Evolutionary conservation across 2,797 vertebrate genomes (phyloP).

Genomic region (Echiichthys vipera): DNA sequence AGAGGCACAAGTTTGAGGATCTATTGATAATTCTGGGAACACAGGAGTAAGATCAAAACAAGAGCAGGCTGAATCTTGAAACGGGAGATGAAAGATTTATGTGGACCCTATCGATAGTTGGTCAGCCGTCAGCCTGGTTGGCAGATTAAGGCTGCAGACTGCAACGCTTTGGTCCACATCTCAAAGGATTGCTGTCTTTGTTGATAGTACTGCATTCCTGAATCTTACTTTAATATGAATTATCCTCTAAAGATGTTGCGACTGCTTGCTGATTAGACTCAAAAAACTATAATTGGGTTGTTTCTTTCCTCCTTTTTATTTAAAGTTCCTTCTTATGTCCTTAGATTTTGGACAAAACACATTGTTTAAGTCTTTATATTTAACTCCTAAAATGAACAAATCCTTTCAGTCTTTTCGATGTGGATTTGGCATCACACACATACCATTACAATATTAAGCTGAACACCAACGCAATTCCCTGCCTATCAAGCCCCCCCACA

Average conservation of each 20-base stretch:
- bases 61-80: slow-evolving; percentile 46
- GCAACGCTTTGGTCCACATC: slow-evolving; percentile 46
- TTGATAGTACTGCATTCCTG: slow-evolving; percentile 19
- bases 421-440: slow-evolving; percentile 11
- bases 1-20: slow-evolving; percentile 26
- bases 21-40: slow-evolving; percentile 46
- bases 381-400: background rate
- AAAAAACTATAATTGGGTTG: background rate
- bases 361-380: background rate
- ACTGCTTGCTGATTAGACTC: background rate
- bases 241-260: slow-evolving; percentile 1
- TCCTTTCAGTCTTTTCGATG: background rate
- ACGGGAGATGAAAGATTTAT: slow-evolving; percentile 69
- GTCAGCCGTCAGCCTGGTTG: slow-evolving; percentile 34
- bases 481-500: slow-evolving; percentile 25
- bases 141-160: slow-evolving; percentile 46
- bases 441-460: slow-evolving; percentile 1
- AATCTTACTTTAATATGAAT: slow-evolving; percentile 42
- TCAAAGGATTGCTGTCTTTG: slow-evolving; percentile 36
- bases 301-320: background rate
- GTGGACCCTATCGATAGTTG: slow-evolving; percentile 59
- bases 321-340: slow-evolving; percentile 3
- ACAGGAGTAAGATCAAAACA: slow-evolving; percentile 57
- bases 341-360: background rate
- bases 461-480: slow-evolving; percentile 24